Conservation (phyloP, 2,888 invertebrate species). For the Leptopilina drosophilae region DNA sequence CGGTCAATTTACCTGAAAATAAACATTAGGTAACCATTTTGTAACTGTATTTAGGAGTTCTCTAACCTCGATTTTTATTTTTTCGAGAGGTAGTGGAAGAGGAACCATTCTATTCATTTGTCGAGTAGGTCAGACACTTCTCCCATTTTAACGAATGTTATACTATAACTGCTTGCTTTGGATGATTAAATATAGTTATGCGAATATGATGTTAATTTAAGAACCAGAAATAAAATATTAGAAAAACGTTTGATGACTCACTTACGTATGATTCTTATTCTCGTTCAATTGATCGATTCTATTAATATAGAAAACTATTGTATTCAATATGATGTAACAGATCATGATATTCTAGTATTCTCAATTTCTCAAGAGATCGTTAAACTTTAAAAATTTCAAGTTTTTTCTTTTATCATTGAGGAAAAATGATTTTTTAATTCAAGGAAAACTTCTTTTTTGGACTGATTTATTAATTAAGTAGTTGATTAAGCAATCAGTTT, state of each 20-base stretch:
- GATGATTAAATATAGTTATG: neutral
- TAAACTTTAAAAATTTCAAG: too few species aligned
- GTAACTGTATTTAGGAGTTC: constrained; percentile 47
- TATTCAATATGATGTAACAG: constrained; percentile 37
- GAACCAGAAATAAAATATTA: constrained; percentile 8
- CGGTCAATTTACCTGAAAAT: constrained; percentile 55
- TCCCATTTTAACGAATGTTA: neutral
- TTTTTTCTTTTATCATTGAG: too few species aligned
- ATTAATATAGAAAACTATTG: constrained; percentile 32
- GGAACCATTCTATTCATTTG: constrained; percentile 35
- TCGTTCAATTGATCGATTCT: constrained; percentile 44
- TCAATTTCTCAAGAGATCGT: too few species aligned
- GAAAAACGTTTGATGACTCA: constrained; percentile 35
- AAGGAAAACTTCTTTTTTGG: too few species aligned
- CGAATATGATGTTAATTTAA: constrained; percentile 22
- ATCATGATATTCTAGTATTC: neutral
- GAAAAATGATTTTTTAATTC: too few species aligned
- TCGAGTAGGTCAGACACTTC: constrained; percentile 30
- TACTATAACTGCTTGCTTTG: constrained; percentile 3
- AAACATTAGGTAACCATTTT: constrained; percentile 58
- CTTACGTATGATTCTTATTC: constrained; percentile 4
- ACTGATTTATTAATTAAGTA: too few species aligned
- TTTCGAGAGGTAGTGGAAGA: neutral
- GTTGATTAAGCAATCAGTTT: too few species aligned
- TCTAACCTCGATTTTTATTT: constrained; percentile 45